A percentile compares a stretch with the other conserved stretches of the same genome.
Evolutionary conservation across 2,797 vertebrate species (phyloP).

Genomic region (Podarcis siculus): DNA sequence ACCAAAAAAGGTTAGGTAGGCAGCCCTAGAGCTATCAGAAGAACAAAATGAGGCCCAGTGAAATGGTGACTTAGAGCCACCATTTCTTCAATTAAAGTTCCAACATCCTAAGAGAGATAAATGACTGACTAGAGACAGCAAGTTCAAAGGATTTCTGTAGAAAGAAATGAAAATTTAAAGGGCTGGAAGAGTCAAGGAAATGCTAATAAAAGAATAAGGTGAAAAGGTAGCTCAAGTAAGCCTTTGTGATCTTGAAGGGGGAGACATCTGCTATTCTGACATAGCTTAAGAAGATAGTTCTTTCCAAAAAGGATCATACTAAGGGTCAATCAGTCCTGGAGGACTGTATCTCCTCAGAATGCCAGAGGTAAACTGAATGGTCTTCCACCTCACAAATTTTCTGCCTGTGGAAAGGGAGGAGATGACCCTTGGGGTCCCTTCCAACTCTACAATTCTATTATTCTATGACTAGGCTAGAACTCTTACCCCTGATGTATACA

Average conservation of each 20-base stretch:
- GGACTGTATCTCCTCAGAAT: neutral
- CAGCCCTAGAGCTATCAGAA: neutral
- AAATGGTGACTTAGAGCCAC: neutral
- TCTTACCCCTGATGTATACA: too few relatives aligned
- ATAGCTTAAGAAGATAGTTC: neutral
- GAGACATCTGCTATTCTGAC: neutral
- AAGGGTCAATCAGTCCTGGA: neutral
- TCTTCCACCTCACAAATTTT: neutral
- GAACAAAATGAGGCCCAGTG: neutral
- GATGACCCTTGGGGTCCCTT: too few relatives aligned
- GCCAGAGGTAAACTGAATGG: neutral
- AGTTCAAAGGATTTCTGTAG: neutral
- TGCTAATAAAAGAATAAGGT: neutral
- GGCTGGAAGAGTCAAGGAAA: neutral
- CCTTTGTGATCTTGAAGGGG: neutral
- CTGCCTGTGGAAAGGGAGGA: neutral
- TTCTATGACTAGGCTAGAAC: neutral
- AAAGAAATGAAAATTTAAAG: neutral
- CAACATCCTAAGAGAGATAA: neutral
- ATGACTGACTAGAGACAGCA: neutral
- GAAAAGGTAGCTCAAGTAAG: neutral
- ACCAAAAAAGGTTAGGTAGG: neutral
- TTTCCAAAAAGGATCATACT: neutral
- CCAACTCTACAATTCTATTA: too few relatives aligned
- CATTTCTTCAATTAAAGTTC: neutral